Conservation (phyloP, 2,888 invertebrate genomes). For the Trissoscelio sp. region DNA sequence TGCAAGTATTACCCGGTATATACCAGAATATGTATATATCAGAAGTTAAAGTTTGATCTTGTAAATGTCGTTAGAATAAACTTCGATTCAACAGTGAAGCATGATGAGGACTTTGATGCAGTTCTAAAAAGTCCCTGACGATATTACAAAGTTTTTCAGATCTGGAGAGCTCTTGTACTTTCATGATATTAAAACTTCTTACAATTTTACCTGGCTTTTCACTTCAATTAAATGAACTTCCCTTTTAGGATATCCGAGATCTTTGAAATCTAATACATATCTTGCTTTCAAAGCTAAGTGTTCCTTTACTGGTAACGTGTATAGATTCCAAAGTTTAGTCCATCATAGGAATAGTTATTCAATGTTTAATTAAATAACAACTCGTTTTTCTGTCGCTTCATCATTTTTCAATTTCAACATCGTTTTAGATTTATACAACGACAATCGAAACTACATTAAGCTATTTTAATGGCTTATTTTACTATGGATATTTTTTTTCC, state of each 20-base stretch:
- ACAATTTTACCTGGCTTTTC: slow-evolving; percentile 60
- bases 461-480: neutral
- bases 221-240: slow-evolving; percentile 64
- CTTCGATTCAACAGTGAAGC: slow-evolving; percentile 53
- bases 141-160: slow-evolving; percentile 61
- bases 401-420: neutral
- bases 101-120: slow-evolving; percentile 60
- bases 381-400: neutral
- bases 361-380: slow-evolving; percentile 9
- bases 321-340: slow-evolving; percentile 33
- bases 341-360: slow-evolving; percentile 9
- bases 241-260: slow-evolving; percentile 37
- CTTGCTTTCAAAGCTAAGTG: slow-evolving; percentile 47
- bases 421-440: neutral
- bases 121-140: slow-evolving; percentile 54
- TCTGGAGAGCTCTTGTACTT: slow-evolving; percentile 25
- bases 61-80: slow-evolving; percentile 66
- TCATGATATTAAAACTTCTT: slow-evolving; percentile 56
- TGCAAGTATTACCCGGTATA: slow-evolving; percentile 24
- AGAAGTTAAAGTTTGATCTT: slow-evolving; percentile 57
- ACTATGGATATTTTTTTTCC: neutral
- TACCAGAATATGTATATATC: neutral
- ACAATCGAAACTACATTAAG: neutral
- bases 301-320: slow-evolving; percentile 33
- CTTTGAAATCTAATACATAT: slow-evolving; percentile 61